Evolutionary conservation across 2,113 vertebrate genomes (phyloP), one percentile per base, ranked within the genome.

Genomic region (Corythornis madagascariensis): DNA sequence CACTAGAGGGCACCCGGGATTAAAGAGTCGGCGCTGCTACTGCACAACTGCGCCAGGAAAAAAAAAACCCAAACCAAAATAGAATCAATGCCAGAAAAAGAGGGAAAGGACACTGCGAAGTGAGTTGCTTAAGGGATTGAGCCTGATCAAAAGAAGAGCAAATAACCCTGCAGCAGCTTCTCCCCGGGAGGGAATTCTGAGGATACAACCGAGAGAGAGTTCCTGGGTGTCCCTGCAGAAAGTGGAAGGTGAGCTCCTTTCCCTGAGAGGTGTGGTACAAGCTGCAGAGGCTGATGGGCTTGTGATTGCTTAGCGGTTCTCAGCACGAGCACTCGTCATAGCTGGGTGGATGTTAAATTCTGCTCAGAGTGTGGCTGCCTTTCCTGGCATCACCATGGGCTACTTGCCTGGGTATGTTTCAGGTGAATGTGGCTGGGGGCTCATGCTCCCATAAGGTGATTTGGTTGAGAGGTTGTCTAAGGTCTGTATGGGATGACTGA

Each of bases 1-100:
- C 96, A 83, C 89, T 94, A 93, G 85, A 95, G 92, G 76, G 94
- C 94, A 91, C 38, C 31, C 40, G 43, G 35, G 53, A 57, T 59
- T 55, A 48, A 84, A 25, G 38, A 75, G 16, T 86, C 55, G 35
- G 56, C 28, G 1, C 19, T 19, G 38, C 19, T 33, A 1, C 5
- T 16, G 40, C 3, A 1, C 7, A 42, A 28, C 38, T 24, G 45
- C 33, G 19, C 26, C 0, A 2, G 17, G 9, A 11, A 28, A 28
- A 35, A 65, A 28, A 13, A 20, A 38, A 47, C 14, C 52, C 52
- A 28, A 53, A 28, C 25, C 52, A 50, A 19, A 18, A 57, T 75
- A 50, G 67, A 82, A 40, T 56, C 71, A 82, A 79, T 48, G 52
- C 66, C 83, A 43, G 77, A 50, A 50, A 50, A 24, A 24, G 48